Evolutionary conservation across 2,888 invertebrate genomes (phyloP), one percentile per base, ranked within the genome.

Genomic region (Eutolmus rufibarbis): DNA sequence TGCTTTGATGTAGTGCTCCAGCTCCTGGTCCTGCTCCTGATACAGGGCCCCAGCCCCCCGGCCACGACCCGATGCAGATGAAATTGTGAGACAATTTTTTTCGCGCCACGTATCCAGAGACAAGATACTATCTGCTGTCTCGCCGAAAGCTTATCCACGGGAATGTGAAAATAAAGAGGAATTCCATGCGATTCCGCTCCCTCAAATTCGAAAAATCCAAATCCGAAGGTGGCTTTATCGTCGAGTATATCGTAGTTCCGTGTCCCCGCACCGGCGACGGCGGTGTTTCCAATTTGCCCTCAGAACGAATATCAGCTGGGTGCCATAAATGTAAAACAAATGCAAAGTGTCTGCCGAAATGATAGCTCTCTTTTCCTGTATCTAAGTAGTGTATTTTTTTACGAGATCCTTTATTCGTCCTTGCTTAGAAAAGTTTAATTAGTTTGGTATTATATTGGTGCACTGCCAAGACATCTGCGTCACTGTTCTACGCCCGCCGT

Each of bases 61-160:
- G 23, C 51, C 51, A 4, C 51, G 7, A 4, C 16, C n/a, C 51
- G 12, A 66, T 66, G 66, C 28, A 66, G 28, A 66, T 66, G 66
- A 66, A 82, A 56, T n/a, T 56, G 66, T 82, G 82, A 79, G 79
- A 79, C 46, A 51, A 28, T 56, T 82, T 82, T 76, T 66, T 66
- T 82, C 57, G 57, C 37, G 57, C 66, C 66, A 34, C n/a, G 66
- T 51, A 51, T 51, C 46, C 51, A 37, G 40, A 57, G 8, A 34
- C 34, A 66, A 66, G 66, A 66, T 23, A 23, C 23, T 66, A 66
- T 66, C 23, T 66, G 1, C 28, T 66, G 66, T 66, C 66, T 66
- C 66, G 79, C 46, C 79, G 46, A 14, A 46, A 23, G 51, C 51
- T 51, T 79, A 46, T 46, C 51, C 51, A 16, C 19, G 79, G 14